phyloP scores from a whole-genome alignment of 2,888 invertebrate genomes.

The Macaria liturata region DNA sequence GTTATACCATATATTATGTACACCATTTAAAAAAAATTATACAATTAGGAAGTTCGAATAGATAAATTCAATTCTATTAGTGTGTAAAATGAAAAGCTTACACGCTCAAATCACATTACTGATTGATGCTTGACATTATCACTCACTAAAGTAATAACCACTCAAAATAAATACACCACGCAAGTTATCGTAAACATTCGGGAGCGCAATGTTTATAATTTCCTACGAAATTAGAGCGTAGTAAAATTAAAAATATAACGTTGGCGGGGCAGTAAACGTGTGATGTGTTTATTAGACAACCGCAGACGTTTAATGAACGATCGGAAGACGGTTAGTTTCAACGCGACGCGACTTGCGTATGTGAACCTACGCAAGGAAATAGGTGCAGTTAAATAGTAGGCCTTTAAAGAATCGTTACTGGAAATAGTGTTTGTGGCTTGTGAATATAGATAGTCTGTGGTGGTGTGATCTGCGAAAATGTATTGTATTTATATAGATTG shows the following conservation, averaged over 20 bases:
- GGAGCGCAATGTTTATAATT: constrained; percentile 13
- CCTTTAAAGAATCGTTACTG: too few species aligned
- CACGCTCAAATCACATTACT: neutral
- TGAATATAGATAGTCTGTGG: too few species aligned
- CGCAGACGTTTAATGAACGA: constrained; percentile 8
- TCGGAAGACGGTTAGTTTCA: constrained; percentile 7
- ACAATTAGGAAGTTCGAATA: too few species aligned
- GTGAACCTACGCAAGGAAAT: too few species aligned
- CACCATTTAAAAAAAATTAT: too few species aligned
- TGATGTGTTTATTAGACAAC: constrained; percentile 12
- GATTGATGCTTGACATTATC: constrained; percentile 8
- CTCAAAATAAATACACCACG: constrained; percentile 10
- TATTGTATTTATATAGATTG: too few species aligned
- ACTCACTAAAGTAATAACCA: constrained; percentile 7
- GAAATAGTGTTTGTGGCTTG: too few species aligned
- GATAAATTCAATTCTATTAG: too few species aligned
- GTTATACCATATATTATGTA: too few species aligned
- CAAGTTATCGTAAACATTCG: constrained; percentile 11
- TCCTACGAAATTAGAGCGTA: constrained; percentile 8
- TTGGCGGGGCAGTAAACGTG: neutral
- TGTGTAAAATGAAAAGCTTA: too few species aligned
- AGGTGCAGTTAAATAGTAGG: too few species aligned
- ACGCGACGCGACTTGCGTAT: neutral
- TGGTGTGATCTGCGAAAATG: too few species aligned
- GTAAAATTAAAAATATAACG: constrained; percentile 15